phyloP scores from a whole-genome alignment of 1,140 invertebrate species.

The Calliphora vicina region DNA sequence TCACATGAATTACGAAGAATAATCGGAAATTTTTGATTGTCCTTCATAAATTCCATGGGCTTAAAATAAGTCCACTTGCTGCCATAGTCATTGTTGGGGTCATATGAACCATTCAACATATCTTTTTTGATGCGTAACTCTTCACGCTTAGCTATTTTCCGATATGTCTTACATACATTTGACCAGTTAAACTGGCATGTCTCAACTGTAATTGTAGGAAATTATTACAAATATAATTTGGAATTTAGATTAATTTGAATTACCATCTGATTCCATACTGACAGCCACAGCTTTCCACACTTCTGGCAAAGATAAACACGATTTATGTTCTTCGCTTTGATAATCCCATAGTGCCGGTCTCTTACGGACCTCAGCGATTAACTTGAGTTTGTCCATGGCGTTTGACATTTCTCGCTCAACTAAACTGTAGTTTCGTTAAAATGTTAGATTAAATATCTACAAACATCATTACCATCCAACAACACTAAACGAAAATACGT shows the following conservation, averaged over 20 bases:
- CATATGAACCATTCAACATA: no score
- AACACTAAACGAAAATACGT: not conserved
- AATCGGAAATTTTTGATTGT: no score
- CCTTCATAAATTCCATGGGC: slow-evolving; percentile 35
- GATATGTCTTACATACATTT: no score
- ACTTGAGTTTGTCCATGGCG: slow-evolving; percentile 38
- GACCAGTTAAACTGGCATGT: not conserved
- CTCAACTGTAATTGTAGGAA: no score
- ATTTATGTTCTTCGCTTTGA: not conserved
- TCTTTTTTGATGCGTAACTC: no score
- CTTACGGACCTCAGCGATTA: slow-evolving; percentile 52
- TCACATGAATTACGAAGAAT: no score
- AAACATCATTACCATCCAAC: not conserved
- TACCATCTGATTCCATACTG: not conserved
- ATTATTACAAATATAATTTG: no score
- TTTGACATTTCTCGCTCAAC: no score
- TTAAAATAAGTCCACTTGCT: slow-evolving; percentile 36
- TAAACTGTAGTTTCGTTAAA: slow-evolving; percentile 7
- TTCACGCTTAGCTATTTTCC: no score
- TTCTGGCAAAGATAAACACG: no score
- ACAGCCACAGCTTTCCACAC: not conserved
- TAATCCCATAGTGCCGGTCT: slow-evolving; percentile 55
- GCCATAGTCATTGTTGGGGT: no score
- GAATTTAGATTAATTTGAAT: no score
- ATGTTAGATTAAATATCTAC: not conserved